A percentile compares a stretch with the other conserved stretches of the same genome.
Conservation (phyloP, 2,888 invertebrate genomes). For the Icerya purchasi region DNA sequence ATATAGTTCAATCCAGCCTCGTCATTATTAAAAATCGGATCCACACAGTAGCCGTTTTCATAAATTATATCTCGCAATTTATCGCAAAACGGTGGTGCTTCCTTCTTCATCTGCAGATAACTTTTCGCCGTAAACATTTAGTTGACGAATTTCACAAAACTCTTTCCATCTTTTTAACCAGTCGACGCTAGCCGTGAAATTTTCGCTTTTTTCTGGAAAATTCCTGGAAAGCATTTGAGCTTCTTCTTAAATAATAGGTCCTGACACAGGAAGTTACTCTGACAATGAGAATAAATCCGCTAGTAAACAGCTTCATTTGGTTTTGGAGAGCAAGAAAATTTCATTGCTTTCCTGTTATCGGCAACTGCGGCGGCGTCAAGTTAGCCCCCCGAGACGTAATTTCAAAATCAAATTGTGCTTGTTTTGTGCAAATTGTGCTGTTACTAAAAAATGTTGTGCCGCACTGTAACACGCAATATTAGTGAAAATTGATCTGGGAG, state of each 20-base stretch:
- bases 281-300: no score
- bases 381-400: no score
- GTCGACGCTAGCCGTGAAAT: constrained; percentile 11
- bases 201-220: background rate
- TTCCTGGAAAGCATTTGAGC: background rate
- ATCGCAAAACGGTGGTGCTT: constrained; percentile 14
- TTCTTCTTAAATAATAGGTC: background rate
- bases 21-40: constrained; percentile 20
- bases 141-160: constrained; percentile 17
- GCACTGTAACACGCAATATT: no score
- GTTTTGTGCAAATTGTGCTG: no score
- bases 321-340: background rate
- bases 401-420: no score
- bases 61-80: constrained; percentile 14
- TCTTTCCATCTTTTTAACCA: constrained; percentile 20
- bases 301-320: no score
- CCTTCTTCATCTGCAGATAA: constrained; percentile 13
- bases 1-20: constrained; percentile 20
- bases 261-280: background rate
- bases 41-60: constrained; percentile 9
- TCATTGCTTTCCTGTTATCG: constrained; percentile 3
- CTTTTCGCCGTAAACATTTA: constrained; percentile 17
- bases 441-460: no score
- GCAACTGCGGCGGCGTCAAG: background rate
- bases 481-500: no score